phyloP scores from a whole-genome alignment of 2,888 invertebrate species.

The Hydriomena furcata region DNA sequence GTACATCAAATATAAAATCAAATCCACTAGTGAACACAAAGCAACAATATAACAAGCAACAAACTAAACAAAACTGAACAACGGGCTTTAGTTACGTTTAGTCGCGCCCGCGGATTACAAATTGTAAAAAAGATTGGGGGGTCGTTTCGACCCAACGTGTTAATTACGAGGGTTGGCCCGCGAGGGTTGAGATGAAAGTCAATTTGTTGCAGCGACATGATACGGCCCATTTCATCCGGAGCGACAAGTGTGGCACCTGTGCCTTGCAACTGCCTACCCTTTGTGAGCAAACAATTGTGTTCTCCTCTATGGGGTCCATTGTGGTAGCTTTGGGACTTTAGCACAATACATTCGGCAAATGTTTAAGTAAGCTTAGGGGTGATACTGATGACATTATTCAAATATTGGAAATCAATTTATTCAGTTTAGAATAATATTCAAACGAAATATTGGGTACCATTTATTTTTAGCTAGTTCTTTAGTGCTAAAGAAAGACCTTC shows the following conservation, averaged over 20 bases:
- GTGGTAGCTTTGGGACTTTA: slow-evolving; percentile 44
- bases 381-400: slow-evolving; percentile 28
- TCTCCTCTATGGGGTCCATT: slow-evolving; percentile 37
- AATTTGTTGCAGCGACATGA: slow-evolving; percentile 87
- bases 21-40: slow-evolving; percentile 48
- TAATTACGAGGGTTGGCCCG: slow-evolving; percentile 81
- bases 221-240: slow-evolving; percentile 85
- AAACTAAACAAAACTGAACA: slow-evolving; percentile 62
- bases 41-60: slow-evolving; percentile 47
- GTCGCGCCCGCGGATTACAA: slow-evolving; percentile 80
- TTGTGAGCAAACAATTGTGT: slow-evolving; percentile 59
- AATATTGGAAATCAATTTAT: slow-evolving; percentile 18
- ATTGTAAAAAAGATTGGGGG: slow-evolving; percentile 81
- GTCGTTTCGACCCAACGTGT: slow-evolving; percentile 76
- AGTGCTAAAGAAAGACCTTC: too few relatives aligned
- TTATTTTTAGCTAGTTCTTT: too few relatives aligned
- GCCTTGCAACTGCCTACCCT: slow-evolving; percentile 55
- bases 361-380: slow-evolving; percentile 25
- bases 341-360: slow-evolving; percentile 33
- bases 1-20: slow-evolving; percentile 28
- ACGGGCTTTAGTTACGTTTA: slow-evolving; percentile 64
- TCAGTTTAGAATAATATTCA: background rate
- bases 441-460: background rate
- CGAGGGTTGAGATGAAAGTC: slow-evolving; percentile 82
- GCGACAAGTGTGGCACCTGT: slow-evolving; percentile 82